Percentiles rank a stretch among this genome's conserved stretches.
phyloP scores from a whole-genome alignment of 2,797 vertebrate species.

The Sarcophilus harrisii region DNA sequence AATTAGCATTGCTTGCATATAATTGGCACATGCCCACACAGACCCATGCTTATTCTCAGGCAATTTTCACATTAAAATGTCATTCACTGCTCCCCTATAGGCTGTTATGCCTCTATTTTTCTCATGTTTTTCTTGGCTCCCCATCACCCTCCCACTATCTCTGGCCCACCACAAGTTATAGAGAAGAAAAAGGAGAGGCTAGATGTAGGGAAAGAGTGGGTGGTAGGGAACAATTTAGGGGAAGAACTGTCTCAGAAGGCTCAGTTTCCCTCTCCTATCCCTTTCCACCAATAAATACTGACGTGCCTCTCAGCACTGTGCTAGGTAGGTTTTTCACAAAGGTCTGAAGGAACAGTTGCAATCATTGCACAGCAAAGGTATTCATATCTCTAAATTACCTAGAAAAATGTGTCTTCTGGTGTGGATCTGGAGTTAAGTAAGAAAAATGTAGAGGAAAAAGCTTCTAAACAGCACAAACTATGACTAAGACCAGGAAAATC shows the following conservation, averaged over 20 bases:
- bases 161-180: neutral
- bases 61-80: constrained; percentile 7
- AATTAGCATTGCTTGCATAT: constrained; percentile 8
- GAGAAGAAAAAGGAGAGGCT: neutral
- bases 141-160: neutral
- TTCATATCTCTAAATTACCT: neutral
- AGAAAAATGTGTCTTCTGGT: neutral
- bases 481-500: neutral
- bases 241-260: neutral
- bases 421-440: neutral
- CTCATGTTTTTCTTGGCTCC: neutral
- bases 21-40: constrained; percentile 10
- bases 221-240: too few species aligned
- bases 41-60: neutral
- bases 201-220: neutral
- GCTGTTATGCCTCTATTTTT: neutral
- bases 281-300: neutral
- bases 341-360: neutral
- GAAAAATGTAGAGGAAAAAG: neutral
- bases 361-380: neutral
- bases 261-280: neutral
- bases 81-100: constrained; percentile 3
- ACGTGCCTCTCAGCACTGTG: neutral
- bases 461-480: neutral
- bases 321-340: neutral